Conservation (phyloP, 2,113 vertebrate species). For the Hypocryptadius cinnamomeus region DNA sequence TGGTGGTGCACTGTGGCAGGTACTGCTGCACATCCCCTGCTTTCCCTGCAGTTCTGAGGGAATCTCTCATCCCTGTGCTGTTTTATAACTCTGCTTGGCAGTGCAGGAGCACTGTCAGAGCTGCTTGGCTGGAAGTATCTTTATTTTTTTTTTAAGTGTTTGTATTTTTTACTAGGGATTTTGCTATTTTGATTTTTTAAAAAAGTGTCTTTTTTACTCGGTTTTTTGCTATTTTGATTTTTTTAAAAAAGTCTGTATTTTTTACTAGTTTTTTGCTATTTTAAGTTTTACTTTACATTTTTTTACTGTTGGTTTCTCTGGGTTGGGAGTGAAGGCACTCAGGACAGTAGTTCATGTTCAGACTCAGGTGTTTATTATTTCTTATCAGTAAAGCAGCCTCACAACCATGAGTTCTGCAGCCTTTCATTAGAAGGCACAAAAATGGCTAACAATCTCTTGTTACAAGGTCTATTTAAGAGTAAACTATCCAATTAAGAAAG, state of each 20-base stretch:
- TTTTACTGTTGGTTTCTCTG: background rate
- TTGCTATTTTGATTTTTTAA: accelerated
- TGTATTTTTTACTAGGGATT: background rate
- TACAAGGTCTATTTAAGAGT: background rate
- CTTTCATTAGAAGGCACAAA: background rate
- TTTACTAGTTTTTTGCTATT: background rate
- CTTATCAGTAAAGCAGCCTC: background rate
- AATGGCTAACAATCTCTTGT: background rate
- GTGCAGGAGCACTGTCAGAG: accelerated
- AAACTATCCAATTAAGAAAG: background rate
- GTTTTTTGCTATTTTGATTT: background rate
- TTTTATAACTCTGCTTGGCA: accelerated
- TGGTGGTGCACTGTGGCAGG: conserved; percentile 93
- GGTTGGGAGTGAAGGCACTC: background rate
- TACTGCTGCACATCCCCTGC: background rate
- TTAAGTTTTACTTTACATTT: no score
- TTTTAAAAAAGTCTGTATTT: no score
- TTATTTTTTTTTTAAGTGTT: background rate
- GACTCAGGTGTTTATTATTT: background rate
- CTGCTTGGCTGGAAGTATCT: background rate
- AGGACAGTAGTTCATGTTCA: no score
- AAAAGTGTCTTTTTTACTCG: no score
- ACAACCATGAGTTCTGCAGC: background rate
- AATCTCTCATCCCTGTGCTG: background rate
- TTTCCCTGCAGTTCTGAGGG: accelerated